Conservation (phyloP, 2,113 vertebrate species). For the Cariama cristata region DNA sequence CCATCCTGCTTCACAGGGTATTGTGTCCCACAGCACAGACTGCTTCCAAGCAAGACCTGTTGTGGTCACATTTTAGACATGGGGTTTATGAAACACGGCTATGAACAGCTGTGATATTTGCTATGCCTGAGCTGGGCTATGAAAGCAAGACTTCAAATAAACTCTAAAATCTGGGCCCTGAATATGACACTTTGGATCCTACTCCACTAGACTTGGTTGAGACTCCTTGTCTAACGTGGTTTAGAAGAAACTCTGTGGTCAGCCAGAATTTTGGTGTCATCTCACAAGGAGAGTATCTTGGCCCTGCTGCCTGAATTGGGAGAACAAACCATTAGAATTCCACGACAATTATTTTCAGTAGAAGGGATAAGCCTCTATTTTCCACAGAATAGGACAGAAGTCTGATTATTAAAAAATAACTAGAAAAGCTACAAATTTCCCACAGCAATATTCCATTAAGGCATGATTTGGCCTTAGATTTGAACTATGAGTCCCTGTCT, state of each 20-base stretch:
- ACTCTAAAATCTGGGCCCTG: not conserved
- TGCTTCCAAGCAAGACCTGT: not conserved
- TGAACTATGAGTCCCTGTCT: not conserved
- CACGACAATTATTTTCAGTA: not conserved
- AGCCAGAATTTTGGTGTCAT: not conserved
- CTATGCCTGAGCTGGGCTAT: not conserved
- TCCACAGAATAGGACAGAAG: not conserved
- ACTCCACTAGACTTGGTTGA: not conserved
- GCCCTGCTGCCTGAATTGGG: not conserved
- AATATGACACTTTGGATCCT: not conserved
- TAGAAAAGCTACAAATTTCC: not conserved
- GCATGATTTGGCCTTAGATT: not conserved
- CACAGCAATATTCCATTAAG: not conserved
- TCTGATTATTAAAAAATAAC: not conserved
- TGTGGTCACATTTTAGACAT: not conserved
- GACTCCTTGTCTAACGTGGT: not conserved
- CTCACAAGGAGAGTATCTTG: not conserved
- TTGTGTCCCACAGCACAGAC: accelerated
- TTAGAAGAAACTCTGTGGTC: not conserved
- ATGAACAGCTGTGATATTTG: not conserved
- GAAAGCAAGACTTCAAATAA: not conserved
- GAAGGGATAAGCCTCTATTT: not conserved
- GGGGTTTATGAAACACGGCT: not conserved
- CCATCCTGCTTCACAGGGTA: not conserved
- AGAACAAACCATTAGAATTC: not conserved